Percentiles rank a stretch among this genome's conserved stretches.
These are phyloP conservation scores for Bellardia bayeri DNA, from an alignment of 2,888 invertebrate species.

Conservation along the genomic window DNA sequence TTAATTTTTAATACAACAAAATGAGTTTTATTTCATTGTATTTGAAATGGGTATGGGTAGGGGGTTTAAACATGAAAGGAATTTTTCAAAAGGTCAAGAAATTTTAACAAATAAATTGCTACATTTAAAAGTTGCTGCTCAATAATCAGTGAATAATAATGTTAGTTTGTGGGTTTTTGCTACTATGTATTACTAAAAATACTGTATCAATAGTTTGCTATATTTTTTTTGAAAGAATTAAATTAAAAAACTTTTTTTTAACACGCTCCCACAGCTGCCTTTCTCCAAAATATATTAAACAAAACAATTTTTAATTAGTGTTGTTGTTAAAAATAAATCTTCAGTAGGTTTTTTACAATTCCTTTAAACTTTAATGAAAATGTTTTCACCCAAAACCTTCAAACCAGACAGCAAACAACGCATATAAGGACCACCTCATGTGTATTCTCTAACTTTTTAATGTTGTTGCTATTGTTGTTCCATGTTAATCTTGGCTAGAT, in stretches of 20 bases:
- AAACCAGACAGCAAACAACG: neutral
- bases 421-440: slow-evolving; percentile 6
- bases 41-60: neutral
- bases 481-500: slow-evolving; percentile 50
- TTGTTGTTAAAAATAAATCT: no score
- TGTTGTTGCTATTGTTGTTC: neutral
- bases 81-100: neutral
- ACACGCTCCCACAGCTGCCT: no score
- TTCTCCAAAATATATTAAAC: no score
- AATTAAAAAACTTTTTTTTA: no score
- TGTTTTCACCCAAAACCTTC: neutral
- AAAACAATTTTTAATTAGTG: no score
- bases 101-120: no score
- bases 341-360: neutral
- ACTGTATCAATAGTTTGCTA: no score
- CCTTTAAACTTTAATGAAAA: neutral
- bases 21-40: neutral
- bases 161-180: no score
- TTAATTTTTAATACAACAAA: neutral
- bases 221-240: no score
- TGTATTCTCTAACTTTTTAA: slow-evolving; percentile 31
- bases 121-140: no score
- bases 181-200: no score
- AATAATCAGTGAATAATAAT: no score
- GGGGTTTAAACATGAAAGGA: neutral